A percentile compares a stretch with the other conserved stretches of the same genome.
Conservation (phyloP, 2,888 invertebrate genomes). For the Cheilosia variabilis region DNA sequence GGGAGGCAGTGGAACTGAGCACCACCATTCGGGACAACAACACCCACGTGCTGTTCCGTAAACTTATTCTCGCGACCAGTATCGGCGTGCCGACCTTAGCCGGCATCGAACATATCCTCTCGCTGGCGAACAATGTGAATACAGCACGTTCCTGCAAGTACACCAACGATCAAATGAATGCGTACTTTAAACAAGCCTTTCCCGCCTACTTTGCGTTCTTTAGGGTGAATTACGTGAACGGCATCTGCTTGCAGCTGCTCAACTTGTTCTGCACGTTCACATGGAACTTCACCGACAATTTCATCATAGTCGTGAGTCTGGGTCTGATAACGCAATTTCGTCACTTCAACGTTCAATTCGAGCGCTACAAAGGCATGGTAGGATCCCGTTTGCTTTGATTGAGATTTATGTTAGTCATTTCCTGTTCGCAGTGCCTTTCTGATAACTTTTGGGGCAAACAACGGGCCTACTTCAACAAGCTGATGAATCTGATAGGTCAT, state of each 20-base stretch:
- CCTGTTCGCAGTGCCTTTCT: constrained; percentile 84
- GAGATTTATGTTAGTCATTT: constrained; percentile 3
- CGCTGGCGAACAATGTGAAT: constrained; percentile 85
- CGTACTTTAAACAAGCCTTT: constrained; percentile 82
- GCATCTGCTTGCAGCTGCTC: constrained; percentile 82
- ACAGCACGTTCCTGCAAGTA: constrained; percentile 83
- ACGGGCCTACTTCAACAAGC: constrained; percentile 86
- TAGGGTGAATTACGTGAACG: constrained; percentile 84
- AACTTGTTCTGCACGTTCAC: constrained; percentile 84
- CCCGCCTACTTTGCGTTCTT: constrained; percentile 85
- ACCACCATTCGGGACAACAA: constrained; percentile 49
- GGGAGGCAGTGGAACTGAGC: constrained; percentile 82
- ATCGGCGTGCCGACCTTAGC: constrained; percentile 71
- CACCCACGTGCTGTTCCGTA: constrained; percentile 54
- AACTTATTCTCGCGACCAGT: constrained; percentile 54
- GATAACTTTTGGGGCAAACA: constrained; percentile 87
- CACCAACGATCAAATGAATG: constrained; percentile 78
- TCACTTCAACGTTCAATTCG: constrained; percentile 84
- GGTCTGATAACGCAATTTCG: constrained; percentile 86
- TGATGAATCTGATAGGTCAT: constrained; percentile 84
- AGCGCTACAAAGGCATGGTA: constrained; percentile 71
- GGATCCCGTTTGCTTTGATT: not conserved
- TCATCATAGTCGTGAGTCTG: constrained; percentile 87
- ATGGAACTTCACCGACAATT: constrained; percentile 89
- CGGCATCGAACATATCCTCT: constrained; percentile 85